phyloP scores from a whole-genome alignment of 2,888 invertebrate species.

The Eupeodes latifasciatus region DNA sequence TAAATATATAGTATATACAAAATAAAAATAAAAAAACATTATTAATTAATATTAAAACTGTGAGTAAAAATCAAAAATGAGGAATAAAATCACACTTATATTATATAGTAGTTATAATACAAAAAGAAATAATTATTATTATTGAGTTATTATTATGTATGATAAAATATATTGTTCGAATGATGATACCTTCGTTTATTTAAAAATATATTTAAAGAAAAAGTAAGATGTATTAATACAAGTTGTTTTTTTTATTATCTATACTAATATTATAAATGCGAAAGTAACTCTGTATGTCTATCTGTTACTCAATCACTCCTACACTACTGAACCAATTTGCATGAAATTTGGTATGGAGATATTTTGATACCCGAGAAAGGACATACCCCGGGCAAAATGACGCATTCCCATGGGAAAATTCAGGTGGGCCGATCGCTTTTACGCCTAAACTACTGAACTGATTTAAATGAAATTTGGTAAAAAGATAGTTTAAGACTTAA shows the following conservation, averaged over 20 bases:
- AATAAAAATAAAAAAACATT: slow-evolving; percentile 8
- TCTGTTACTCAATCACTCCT: too few species aligned
- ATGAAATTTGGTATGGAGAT: too few species aligned
- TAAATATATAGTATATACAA: slow-evolving; percentile 40
- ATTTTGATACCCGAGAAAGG: too few species aligned
- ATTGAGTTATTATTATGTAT: slow-evolving; percentile 66
- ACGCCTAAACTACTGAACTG: too few species aligned
- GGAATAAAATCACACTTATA: slow-evolving; percentile 47
- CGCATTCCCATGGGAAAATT: too few species aligned
- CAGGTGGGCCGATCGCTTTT: too few species aligned
- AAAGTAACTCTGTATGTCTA: too few species aligned
- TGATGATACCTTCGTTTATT: slow-evolving; percentile 73
- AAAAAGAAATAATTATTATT: slow-evolving; percentile 17
- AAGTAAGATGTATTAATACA: slow-evolving; percentile 70
- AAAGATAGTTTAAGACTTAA: too few species aligned
- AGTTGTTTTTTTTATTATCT: slow-evolving; percentile 28
- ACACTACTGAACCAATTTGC: too few species aligned
- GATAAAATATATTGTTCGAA: slow-evolving; percentile 70
- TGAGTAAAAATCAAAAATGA: slow-evolving; percentile 60
- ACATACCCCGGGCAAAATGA: too few species aligned
- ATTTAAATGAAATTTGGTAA: too few species aligned
- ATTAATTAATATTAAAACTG: slow-evolving; percentile 55
- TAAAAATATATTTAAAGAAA: slow-evolving; percentile 71
- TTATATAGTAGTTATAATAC: slow-evolving; percentile 36
- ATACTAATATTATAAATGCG: too few species aligned